Conservation (phyloP, 2,113 vertebrate species). For the Castor canadensis region DNA sequence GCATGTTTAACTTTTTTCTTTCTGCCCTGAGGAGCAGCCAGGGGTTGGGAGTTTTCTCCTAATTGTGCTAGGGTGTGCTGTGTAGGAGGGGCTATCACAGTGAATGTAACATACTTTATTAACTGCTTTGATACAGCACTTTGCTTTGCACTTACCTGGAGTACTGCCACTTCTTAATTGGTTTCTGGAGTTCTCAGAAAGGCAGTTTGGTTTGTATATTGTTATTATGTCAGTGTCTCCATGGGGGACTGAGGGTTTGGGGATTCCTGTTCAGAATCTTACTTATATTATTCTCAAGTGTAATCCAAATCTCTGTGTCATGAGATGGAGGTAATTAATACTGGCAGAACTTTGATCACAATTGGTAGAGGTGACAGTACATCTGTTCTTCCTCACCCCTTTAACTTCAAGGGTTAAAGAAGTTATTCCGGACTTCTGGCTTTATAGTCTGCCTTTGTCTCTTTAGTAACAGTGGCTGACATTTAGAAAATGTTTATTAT, state of each 20-base stretch:
- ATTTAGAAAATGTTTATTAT: background rate
- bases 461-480: background rate
- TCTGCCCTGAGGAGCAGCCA: background rate
- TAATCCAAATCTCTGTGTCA: background rate
- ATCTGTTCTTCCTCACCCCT: background rate
- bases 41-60: background rate
- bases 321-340: conserved; percentile 22
- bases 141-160: background rate
- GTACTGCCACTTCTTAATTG: background rate
- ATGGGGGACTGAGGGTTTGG: background rate
- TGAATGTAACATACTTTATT: background rate
- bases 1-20: background rate
- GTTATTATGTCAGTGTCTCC: background rate
- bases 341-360: conserved; percentile 14
- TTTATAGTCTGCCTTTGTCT: background rate
- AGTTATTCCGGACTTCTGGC: background rate
- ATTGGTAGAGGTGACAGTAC: background rate
- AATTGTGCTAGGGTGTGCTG: background rate
- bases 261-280: background rate
- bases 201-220: background rate
- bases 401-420: background rate
- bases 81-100: background rate
- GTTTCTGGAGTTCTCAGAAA: background rate
- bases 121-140: background rate
- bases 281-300: background rate